Base-by-base conservation (phyloP, 2,797 vertebrate genomes). In the Agapornis canus region DNA sequence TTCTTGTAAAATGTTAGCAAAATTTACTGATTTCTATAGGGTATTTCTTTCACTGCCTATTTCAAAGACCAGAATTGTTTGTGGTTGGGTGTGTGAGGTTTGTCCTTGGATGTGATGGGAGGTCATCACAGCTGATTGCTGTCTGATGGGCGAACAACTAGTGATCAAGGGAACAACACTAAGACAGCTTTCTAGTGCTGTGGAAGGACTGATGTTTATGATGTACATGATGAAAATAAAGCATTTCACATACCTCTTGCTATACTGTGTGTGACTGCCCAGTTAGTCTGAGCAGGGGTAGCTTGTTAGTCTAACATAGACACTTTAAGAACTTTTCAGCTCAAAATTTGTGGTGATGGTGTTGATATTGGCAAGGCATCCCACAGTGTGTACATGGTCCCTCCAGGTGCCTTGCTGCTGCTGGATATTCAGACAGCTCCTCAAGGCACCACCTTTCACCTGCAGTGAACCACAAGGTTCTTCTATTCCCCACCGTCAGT, bases 231-330 rank as follows among this genome's bases (percentile, higher is more conserved):
- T 27, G 31, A 78, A 85, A 45, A 56, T 6, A 23, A 51, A 90
- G 13, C 6, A 11, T 29, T 85, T 87, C 29, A 2, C 7, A 1
- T 37, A 51, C 7, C 40, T 75, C 5, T 40, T 76, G 51, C 70
- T 77, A 3, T 14, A 18, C 4, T 0, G 0, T 26, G 11, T 77
- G 29, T 2, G 7, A 40, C 35, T 26, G 56, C 40, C 45, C 21
- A 43, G 31, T 86, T 48, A 48, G 21, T 35, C 15, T 59, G 78
- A 39, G 43, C 0, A 0, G 6, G 27, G 6, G 3, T 27, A 0
- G 3, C 15, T 61, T 89, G 9, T 63, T 26, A 60, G 20, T 18
- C 48, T 85, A 68, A 60, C 32, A 47, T 2, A 48, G 57, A 72
- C 31, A 51, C 37, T 71, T 81, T 69, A 54, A 83, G 0, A 7